Base-by-base conservation (phyloP, 2,797 vertebrate genomes). In the Catostomus latipinnis region DNA sequence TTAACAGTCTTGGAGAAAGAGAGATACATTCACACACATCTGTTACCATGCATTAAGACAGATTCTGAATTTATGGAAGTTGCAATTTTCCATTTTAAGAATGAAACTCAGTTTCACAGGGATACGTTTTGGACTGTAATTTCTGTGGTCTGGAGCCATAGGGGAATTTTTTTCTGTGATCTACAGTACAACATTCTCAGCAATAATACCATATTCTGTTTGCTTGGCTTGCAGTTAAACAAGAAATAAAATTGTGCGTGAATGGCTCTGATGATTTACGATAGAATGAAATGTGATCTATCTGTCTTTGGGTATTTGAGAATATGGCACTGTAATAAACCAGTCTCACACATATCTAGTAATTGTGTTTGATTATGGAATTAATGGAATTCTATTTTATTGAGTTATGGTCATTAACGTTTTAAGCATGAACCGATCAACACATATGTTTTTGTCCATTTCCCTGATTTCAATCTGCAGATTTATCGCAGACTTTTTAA, bases 331-430 rank as follows among this genome's bases (percentile, higher is more conserved):
- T 89, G 90, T 90, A 76, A 81, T 82, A 54, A 85, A 90, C 83
- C 83, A 45, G 88, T 91, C 16, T 18, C 91, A 82, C 80, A 84
- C 77, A 82, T 89, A 87, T 88, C 88, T 89, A 90, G 53, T 49
- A 46, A 48, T 86, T 82, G 60, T 57, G 14, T 46, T 34, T 34
- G 34, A 34, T 34, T 4, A 34, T 34, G 34, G 34, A 22, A 22
- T 22, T 22, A 22, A 22, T 22, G 22, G 22, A 34, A 34, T 34
- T 34, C 4, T 1, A 34, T 34, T 34, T 34, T 34, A 34, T 34
- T 2, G 34, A 34, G 34, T 34, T 34, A 34, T 34, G 34, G 34
- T 4, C 34, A 34, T 34, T 18, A 34, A 34, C 34, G 34, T 3
- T 34, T 34, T 34, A 34, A 34, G 34, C 34, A 34, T 34, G 34